phyloP scores from a whole-genome alignment of 2,888 invertebrate species.

The Philereme vetulata region DNA sequence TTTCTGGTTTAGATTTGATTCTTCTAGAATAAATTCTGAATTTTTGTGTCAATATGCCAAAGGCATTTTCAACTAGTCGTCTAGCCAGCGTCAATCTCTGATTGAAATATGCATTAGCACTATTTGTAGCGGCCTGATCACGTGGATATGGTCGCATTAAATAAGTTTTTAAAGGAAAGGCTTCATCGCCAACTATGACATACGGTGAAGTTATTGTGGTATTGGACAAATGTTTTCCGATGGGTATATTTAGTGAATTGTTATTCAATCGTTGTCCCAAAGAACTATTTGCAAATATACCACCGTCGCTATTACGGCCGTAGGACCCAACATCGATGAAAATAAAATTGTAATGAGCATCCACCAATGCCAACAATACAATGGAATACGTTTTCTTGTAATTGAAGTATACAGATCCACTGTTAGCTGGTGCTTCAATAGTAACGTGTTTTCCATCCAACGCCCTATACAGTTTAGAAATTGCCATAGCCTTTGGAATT shows the following conservation, averaged over 20 bases:
- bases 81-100: too few relatives aligned
- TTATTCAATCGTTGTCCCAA: conserved; percentile 30
- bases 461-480: conserved; percentile 5
- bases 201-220: conserved; percentile 16
- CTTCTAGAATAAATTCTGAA: conserved; percentile 8
- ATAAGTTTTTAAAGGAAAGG: conserved; percentile 21
- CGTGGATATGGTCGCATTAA: neutral
- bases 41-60: conserved; percentile 6
- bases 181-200: conserved; percentile 26
- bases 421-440: conserved; percentile 8
- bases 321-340: conserved; percentile 31
- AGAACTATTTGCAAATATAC: conserved; percentile 31
- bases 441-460: conserved; percentile 4
- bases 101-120: too few relatives aligned
- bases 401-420: conserved; percentile 9
- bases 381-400: conserved; percentile 24
- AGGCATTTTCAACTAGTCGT: conserved; percentile 7
- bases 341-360: conserved; percentile 28
- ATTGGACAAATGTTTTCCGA: conserved; percentile 37
- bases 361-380: conserved; percentile 32
- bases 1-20: neutral
- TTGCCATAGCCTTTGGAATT: conserved; percentile 13
- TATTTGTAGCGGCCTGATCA: too few relatives aligned
- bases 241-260: conserved; percentile 39
- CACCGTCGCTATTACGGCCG: conserved; percentile 25